Percentiles rank a stretch among this genome's conserved stretches.
phyloP scores from a whole-genome alignment of 2,888 invertebrate genomes.

The Melieria omissa region DNA sequence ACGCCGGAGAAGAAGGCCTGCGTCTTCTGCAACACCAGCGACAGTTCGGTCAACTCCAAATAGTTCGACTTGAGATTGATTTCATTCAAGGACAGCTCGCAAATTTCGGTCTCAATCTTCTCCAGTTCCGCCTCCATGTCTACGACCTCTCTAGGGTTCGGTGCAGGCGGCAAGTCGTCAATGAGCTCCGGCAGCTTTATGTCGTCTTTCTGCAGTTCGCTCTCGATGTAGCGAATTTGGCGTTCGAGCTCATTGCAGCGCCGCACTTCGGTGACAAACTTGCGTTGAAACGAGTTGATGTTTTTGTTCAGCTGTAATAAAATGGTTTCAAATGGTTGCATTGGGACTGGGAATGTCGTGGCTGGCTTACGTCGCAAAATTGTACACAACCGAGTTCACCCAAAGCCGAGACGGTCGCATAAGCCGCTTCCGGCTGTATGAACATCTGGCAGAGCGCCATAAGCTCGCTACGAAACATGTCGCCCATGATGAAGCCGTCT shows the following conservation, averaged over 20 bases:
- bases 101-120: constrained; percentile 94
- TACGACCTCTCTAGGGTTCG: constrained; percentile 82
- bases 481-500: constrained; percentile 71
- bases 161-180: constrained; percentile 76
- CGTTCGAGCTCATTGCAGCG: constrained; percentile 88
- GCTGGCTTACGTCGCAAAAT: constrained; percentile 88
- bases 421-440: constrained; percentile 95
- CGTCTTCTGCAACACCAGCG: constrained; percentile 92
- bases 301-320: constrained; percentile 76
- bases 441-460: constrained; percentile 95
- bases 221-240: constrained; percentile 82
- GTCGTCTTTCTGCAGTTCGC: constrained; percentile 81
- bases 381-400: constrained; percentile 94
- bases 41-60: constrained; percentile 90
- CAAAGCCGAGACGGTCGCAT: constrained; percentile 91
- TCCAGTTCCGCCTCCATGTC: constrained; percentile 89
- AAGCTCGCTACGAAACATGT: constrained; percentile 89
- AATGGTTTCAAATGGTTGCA: not conserved
- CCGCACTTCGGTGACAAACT: constrained; percentile 86
- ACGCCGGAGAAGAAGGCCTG: constrained; percentile 70
- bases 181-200: constrained; percentile 78
- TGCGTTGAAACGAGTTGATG: constrained; percentile 85
- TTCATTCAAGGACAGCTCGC: constrained; percentile 93
- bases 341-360: not conserved
- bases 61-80: constrained; percentile 93